Percentiles rank a stretch among this genome's conserved stretches.
Evolutionary conservation across 2,113 vertebrate species (phyloP).

Genomic region (Sula dactylatra): DNA sequence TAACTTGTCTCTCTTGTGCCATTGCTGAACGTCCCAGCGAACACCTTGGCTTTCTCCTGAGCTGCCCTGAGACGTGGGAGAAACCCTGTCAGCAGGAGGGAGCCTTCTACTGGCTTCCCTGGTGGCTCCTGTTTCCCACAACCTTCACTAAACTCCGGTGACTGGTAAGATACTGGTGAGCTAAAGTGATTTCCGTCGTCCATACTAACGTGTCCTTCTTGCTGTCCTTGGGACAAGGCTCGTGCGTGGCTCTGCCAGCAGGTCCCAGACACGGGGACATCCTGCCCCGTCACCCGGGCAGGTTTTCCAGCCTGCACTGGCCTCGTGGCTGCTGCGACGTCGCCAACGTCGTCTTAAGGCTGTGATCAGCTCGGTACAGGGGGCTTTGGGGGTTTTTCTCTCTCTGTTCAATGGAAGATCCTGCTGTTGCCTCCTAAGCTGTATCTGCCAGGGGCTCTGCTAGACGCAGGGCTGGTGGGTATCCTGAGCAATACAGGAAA

Average conservation of each 20-base stretch:
- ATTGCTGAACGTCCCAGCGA: neutral
- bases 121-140: neutral
- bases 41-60: neutral
- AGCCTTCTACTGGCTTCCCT: neutral
- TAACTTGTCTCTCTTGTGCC: neutral
- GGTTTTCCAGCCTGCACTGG: neutral
- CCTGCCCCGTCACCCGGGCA: accelerated
- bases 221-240: neutral
- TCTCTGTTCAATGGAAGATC: neutral
- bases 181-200: accelerated
- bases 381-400: too few species aligned
- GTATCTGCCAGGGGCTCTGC: neutral
- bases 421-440: neutral
- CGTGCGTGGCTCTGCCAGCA: neutral
- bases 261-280: neutral
- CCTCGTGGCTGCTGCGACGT: neutral
- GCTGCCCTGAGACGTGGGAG: neutral
- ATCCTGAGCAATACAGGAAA: neutral
- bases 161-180: accelerated
- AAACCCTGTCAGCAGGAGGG: neutral
- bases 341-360: accelerated
- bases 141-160: neutral
- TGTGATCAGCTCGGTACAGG: neutral
- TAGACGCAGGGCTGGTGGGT: neutral
- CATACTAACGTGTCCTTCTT: accelerated